phyloP scores from a whole-genome alignment of 1,140 invertebrate species.

The Trichonephila inaurata region DNA sequence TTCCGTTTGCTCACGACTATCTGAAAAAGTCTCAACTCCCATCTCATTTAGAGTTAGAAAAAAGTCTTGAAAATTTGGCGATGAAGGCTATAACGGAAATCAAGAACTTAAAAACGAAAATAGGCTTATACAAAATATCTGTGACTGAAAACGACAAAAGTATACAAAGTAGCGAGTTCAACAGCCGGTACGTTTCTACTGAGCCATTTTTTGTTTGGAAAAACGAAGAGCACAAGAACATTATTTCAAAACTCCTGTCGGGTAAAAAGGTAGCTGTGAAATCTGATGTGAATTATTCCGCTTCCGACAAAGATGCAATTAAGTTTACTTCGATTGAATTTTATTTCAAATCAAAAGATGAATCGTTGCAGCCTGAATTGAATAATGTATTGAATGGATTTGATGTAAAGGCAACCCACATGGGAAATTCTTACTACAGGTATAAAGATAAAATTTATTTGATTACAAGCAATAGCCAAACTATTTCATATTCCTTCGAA shows the following conservation, averaged over 20 bases:
- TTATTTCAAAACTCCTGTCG: background rate
- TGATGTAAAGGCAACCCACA: background rate
- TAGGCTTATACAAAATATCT: conserved; percentile 1
- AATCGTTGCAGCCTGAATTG: background rate
- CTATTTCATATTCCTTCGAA: background rate
- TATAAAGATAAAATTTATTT: background rate
- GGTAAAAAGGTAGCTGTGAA: background rate
- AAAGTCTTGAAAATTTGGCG: background rate
- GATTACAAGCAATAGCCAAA: conserved; percentile 11
- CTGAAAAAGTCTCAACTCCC: background rate
- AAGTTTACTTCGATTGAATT: conserved; percentile 3
- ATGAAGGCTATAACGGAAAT: background rate
- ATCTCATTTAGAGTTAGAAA: background rate
- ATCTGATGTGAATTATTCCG: conserved; percentile 4
- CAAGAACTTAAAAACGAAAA: background rate
- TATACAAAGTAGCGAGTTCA: conserved; percentile 11
- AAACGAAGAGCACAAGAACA: background rate
- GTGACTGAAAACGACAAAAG: background rate
- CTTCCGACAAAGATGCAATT: background rate
- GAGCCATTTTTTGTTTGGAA: conserved; percentile 31
- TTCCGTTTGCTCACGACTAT: conserved; percentile 25
- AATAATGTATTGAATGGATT: background rate
- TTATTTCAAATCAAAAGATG: background rate
- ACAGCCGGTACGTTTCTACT: background rate
- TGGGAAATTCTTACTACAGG: conserved; percentile 44